Evolutionary conservation across 2,888 invertebrate species (phyloP).

Genomic region (Stenoptilia bipunctidactyla): DNA sequence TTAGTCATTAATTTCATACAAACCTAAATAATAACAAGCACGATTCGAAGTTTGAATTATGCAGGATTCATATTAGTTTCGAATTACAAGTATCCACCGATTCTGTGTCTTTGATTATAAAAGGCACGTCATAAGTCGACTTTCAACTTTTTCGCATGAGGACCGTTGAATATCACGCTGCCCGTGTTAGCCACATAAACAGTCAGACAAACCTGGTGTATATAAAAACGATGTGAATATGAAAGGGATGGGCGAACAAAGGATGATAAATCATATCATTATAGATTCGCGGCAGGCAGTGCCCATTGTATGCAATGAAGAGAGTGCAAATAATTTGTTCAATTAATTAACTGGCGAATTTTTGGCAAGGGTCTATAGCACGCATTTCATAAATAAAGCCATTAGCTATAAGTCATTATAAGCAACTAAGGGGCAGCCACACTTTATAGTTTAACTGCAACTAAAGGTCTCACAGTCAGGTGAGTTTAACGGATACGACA

Average conservation of each 20-base stretch:
- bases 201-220: slow-evolving; percentile 10
- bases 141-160: slow-evolving; percentile 6
- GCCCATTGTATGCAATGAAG: slow-evolving; percentile 13
- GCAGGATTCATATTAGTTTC: no score
- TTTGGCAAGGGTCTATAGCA: background rate
- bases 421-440: no score
- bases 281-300: background rate
- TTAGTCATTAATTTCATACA: no score
- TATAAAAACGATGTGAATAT: slow-evolving; percentile 16
- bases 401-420: no score
- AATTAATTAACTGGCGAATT: slow-evolving; percentile 13
- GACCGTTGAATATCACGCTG: slow-evolving; percentile 23
- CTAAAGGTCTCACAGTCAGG: no score
- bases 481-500: no score
- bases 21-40: no score
- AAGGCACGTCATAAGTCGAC: background rate
- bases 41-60: no score
- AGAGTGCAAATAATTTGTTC: slow-evolving; percentile 13
- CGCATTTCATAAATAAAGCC: no score
- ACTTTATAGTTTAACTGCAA: no score
- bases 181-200: slow-evolving; percentile 16
- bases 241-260: slow-evolving; percentile 18
- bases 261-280: slow-evolving; percentile 20
- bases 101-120: background rate
- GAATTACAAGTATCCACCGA: background rate